Conservation (phyloP, 2,888 invertebrate species). For the Acanthosoma haemorrhoidale region DNA sequence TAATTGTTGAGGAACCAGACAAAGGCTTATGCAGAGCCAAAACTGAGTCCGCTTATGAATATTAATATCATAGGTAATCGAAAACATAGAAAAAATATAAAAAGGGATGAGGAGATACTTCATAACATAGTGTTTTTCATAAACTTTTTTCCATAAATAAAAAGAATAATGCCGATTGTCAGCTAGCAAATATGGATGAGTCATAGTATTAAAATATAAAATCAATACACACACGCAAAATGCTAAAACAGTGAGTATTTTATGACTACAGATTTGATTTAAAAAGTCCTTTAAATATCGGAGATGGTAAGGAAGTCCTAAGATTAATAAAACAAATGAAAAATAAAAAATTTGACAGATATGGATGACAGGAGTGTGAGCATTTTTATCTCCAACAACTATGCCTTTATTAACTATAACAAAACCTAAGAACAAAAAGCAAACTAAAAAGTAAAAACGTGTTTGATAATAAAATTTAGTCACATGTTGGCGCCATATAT, state of each 20-base stretch:
- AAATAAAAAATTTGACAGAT: conserved; percentile 87
- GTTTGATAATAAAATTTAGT: no score
- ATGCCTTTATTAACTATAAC: conserved; percentile 73
- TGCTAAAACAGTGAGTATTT: conserved; percentile 37
- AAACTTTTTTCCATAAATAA: conserved; percentile 87
- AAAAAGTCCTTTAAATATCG: conserved; percentile 48
- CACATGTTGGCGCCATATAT: no score
- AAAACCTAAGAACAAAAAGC: conserved; percentile 59
- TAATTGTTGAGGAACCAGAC: conserved; percentile 74
- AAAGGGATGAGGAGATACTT: conserved; percentile 65
- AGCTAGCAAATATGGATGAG: conserved; percentile 88
- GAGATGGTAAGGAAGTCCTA: conserved; percentile 51
- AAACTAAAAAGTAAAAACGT: conserved; percentile 36
- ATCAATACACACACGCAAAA: conserved; percentile 43
- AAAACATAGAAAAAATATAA: conserved; percentile 63
- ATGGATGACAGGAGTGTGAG: conserved; percentile 78
- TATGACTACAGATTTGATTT: conserved; percentile 36
- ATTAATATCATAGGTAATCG: conserved; percentile 43
- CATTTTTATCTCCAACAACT: conserved; percentile 85
- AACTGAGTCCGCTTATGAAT: conserved; percentile 51
- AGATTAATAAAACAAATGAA: conserved; percentile 59
- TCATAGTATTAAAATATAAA: conserved; percentile 68
- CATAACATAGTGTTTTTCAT: conserved; percentile 60
- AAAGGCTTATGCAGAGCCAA: conserved; percentile 55
- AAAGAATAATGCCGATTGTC: conserved; percentile 96